Percentiles rank a stretch among this genome's conserved stretches.
phyloP scores from a whole-genome alignment of 2,113 vertebrate genomes.

The Tachycineta bicolor region DNA sequence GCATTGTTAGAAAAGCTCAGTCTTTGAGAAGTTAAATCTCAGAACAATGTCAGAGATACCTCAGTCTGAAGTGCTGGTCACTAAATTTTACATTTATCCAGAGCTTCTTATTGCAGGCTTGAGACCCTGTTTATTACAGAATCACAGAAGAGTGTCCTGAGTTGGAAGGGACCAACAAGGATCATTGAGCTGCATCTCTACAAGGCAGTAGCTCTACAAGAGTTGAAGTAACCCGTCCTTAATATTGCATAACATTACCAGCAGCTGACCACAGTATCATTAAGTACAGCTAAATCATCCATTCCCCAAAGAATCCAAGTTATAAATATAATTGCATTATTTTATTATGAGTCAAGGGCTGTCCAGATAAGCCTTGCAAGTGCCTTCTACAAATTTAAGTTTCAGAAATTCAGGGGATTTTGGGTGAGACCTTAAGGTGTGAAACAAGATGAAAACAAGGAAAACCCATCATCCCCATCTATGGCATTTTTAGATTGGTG shows the following conservation, averaged over 20 bases:
- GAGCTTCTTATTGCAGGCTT: neutral
- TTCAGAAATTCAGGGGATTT: neutral
- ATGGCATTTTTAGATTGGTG: fast-evolving
- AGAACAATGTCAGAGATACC: neutral
- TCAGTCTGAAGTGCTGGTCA: neutral
- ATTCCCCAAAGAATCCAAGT: neutral
- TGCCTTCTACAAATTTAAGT: neutral
- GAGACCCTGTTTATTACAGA: neutral
- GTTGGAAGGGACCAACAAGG: neutral
- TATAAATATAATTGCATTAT: neutral
- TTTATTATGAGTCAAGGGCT: neutral
- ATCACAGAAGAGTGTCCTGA: neutral
- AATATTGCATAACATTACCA: neutral
- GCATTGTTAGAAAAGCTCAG: neutral
- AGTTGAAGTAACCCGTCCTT: neutral
- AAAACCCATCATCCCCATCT: neutral
- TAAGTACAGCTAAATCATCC: neutral
- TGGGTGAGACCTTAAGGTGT: neutral
- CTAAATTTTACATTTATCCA: neutral
- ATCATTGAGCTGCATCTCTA: neutral
- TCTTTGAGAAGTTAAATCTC: neutral
- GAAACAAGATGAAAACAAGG: neutral
- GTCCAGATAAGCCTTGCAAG: neutral
- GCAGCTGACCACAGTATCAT: neutral
- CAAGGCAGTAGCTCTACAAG: neutral